Base-by-base conservation (phyloP, 2,888 invertebrate species). In the Oasisia sp. region DNA sequence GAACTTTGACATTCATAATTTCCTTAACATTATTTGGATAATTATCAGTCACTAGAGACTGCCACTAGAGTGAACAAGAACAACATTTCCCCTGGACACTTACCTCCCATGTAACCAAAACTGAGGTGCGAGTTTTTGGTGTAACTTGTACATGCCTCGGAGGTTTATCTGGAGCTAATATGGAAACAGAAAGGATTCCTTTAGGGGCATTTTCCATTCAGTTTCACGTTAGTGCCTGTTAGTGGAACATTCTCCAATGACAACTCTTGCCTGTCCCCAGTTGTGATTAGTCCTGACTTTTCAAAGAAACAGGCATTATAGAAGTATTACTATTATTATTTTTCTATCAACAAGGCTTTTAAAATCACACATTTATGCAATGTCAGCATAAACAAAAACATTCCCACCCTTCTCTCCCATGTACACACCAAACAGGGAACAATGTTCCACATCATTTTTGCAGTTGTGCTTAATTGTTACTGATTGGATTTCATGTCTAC, bases 41-140 rank as follows among this genome's bases (percentile, higher is more conserved):
- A 38, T 38, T 38, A 38, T 38, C 38, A 38, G 4, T 38, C 38
- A 38, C 4, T 38, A 38, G 1, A 38, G 38, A 38, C 38, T 38
- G 38, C 38, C 38, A 38, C 38, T 38, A 38, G 2, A 38, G 38
- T 38, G 38, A 38, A 38, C 38, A 38, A 38, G 38, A 38, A 38
- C 4, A 38, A 38, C 4, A 56, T 56, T 56, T 56, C 19, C 5
- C 14, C 27, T 7, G 27, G 74, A 74, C 74, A 74, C 74, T 74
- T n/a, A 96, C 96, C 94, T 97, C 97, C 99, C 99, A 99, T 93
- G 98, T 98, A 44, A 99, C 98, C 95, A 98, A 97, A 44, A 99
- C 98, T 95, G 99, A 99, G 91, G 98, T 98, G 9, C 98, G 98
- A 14, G 99, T 99, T 94, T 99, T 98, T 0, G 99, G 99, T 27